Base-by-base conservation (phyloP, 2,113 vertebrate genomes). In the Chamaetylas fuelleborni region DNA sequence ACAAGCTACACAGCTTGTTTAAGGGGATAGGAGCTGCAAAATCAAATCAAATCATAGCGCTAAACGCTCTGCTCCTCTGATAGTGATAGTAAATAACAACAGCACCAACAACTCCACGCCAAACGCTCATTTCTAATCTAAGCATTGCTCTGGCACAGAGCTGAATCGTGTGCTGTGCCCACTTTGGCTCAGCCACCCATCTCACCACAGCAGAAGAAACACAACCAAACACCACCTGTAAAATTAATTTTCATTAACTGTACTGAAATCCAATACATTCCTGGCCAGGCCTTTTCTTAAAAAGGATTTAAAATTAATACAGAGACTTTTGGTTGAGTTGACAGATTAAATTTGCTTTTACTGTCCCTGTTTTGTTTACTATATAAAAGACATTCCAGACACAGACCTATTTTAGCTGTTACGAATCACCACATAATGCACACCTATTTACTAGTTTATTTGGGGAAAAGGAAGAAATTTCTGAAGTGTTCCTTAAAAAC, bases 61-160 rank as follows among this genome's bases (percentile, higher is more conserved):
- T 95, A 94, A 96, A 97, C 3, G 66, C 83, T 94, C 53, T 83
- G 90, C 95, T 97, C 88, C 6, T 88, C 23, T 53, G 83, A 93
- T 50, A 95, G 97, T 97, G 85, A 93, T 53, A 95, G 97, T 97
- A 98, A 96, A 95, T 87, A 97, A 97, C 96, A 97, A 97, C 97
- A 98, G 92, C 94, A 95, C 86, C 94, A 86, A 96, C 96, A 92
- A 95, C 97, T 96, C 81, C 5, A 87, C 4, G 89, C 97, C 98
- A 90, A 96, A 77, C 86, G n/a, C 74, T 97, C 91, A 71, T 90
- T 91, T 90, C 95, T 91, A 90, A 96, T 97, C 82, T 96, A 94
- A 97, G 88, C 93, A 47, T 14, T 79, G 94, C 87, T 86, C 94
- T 97, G 93, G 90, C 53, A 93, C 54, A 71, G 60, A 95, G 74